These are phyloP conservation scores for Gryon sp. DNA, from an alignment of 1,140 invertebrate genomes.

Conservation along the genomic window DNA sequence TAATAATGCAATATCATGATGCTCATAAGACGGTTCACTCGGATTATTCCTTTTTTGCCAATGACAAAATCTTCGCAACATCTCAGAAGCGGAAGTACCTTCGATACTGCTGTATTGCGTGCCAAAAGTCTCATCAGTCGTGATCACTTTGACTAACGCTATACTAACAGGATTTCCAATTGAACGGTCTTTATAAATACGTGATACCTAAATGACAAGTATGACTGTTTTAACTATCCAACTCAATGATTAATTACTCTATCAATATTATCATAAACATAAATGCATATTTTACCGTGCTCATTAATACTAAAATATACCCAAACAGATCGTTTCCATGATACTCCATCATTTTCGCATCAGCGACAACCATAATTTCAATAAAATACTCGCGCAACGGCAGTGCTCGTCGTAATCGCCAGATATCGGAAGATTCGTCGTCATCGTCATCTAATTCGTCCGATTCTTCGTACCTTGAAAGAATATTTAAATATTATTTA, in stretches of 20 bases:
- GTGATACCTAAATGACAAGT: constrained; percentile 81
- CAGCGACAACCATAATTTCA: constrained; percentile 90
- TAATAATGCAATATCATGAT: constrained; percentile 87
- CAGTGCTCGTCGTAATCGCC: constrained; percentile 70
- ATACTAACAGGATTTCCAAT: constrained; percentile 91
- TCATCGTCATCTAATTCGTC: too few relatives aligned
- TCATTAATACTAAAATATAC: constrained; percentile 90
- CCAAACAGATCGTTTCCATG: constrained; percentile 83
- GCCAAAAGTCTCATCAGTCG: constrained; percentile 80
- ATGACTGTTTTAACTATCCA: too few relatives aligned
- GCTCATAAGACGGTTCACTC: constrained; percentile 77
- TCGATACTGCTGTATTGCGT: constrained; percentile 62
- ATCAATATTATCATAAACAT: too few relatives aligned
- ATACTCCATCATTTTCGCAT: constrained; percentile 87
- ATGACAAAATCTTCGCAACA: constrained; percentile 86
- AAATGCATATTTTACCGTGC: constrained; percentile 82
- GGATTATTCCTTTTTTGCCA: constrained; percentile 84
- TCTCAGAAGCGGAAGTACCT: constrained; percentile 82
- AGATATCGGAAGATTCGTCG: constrained; percentile 30
- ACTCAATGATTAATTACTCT: too few relatives aligned
- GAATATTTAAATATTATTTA: too few relatives aligned
- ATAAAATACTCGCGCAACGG: constrained; percentile 84
- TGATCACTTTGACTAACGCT: constrained; percentile 85
- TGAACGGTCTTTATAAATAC: constrained; percentile 89
- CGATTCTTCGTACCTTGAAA: too few relatives aligned